Evolutionary conservation across 92 coral and sea anemone genomes (phyloP).

Genomic region (Porites evermanni): DNA sequence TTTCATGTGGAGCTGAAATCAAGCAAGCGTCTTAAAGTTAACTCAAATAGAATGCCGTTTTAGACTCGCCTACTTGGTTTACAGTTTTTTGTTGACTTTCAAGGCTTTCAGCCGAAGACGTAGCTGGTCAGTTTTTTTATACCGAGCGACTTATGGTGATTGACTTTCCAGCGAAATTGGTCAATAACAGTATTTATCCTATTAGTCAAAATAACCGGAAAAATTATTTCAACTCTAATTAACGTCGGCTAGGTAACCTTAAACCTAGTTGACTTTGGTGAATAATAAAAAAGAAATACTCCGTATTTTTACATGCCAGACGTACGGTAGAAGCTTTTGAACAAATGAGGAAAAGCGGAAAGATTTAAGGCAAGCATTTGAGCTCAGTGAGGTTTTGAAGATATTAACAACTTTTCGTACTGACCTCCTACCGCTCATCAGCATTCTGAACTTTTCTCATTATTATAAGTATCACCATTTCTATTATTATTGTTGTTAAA

Average conservation of each 20-base stretch:
- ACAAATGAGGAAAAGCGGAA: not conserved
- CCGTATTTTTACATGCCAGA: not conserved
- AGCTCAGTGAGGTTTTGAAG: not conserved
- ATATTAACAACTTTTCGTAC: too few species aligned
- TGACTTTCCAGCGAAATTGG: constrained; percentile 9
- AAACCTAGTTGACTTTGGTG: not conserved
- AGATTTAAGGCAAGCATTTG: not conserved
- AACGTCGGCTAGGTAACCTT: constrained; percentile 4
- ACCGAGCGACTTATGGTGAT: too few species aligned
- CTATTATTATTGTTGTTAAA: not conserved
- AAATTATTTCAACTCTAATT: constrained; percentile 30
- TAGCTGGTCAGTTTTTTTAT: too few species aligned
- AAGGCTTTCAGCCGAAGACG: too few species aligned
- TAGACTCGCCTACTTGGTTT: not conserved
- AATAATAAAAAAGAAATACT: too few species aligned
- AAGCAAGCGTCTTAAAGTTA: not conserved
- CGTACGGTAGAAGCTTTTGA: not conserved
- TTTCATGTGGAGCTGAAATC: constrained; percentile 8
- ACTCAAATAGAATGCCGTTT: not conserved
- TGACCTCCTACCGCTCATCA: too few species aligned
- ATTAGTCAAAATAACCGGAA: constrained; percentile 30
- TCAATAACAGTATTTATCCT: constrained; percentile 18
- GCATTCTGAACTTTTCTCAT: not conserved
- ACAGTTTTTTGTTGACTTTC: not conserved
- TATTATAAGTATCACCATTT: not conserved